Percentiles rank a stretch among this genome's conserved stretches.
These are phyloP conservation scores for Psephotus haematonotus DNA, from an alignment of 2,113 vertebrate genomes.

Conservation along the genomic window DNA sequence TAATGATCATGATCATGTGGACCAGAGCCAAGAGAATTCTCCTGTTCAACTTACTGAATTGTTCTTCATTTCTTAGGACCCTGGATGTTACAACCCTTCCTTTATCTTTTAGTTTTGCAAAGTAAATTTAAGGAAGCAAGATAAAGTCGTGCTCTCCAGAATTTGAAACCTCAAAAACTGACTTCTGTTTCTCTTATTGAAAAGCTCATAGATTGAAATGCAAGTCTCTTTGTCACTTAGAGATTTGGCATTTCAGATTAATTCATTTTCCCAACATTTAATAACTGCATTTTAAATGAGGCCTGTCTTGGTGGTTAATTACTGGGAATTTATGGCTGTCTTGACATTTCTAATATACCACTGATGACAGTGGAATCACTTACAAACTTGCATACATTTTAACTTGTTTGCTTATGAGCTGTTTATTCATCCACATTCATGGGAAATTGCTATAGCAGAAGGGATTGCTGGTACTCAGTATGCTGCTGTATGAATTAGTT, in stretches of 20 bases:
- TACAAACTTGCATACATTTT: background rate
- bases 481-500: background rate
- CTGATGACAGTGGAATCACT: background rate
- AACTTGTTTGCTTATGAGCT: background rate
- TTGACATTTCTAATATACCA: background rate
- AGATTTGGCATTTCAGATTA: background rate
- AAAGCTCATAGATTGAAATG: background rate
- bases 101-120: background rate
- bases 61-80: background rate
- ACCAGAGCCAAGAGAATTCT: background rate
- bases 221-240: background rate
- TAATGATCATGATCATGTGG: background rate
- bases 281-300: background rate
- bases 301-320: background rate
- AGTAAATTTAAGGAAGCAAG: background rate
- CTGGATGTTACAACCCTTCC: background rate
- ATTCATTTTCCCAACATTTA: background rate
- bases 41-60: background rate
- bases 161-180: background rate
- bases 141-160: background rate
- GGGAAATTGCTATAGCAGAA: background rate
- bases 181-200: background rate
- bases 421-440: background rate
- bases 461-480: background rate
- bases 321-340: background rate